A percentile compares a stretch with the other conserved stretches of the same genome.
Evolutionary conservation across 1,140 invertebrate species (phyloP).

Genomic region (Microplitis demolitor): DNA sequence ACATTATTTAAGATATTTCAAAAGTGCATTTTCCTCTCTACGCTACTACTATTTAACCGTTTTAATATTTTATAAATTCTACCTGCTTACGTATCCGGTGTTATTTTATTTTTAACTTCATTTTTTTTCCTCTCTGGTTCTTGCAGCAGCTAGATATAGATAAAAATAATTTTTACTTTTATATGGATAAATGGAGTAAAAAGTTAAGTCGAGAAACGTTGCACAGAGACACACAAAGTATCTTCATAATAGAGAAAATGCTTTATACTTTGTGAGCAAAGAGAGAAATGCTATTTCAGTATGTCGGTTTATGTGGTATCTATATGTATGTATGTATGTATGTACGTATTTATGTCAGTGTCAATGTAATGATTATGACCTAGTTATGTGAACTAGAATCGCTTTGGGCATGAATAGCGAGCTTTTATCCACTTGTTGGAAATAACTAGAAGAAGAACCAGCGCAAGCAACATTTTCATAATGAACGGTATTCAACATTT

Average conservation of each 20-base stretch:
- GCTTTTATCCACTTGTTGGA: constrained; percentile 46
- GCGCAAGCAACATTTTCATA: constrained; percentile 26
- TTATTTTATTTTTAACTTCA: not conserved
- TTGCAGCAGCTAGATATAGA: not conserved
- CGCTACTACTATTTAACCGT: not conserved
- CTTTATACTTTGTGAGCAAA: not conserved
- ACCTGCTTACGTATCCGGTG: too few species aligned
- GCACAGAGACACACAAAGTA: not conserved
- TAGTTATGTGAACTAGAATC: constrained; percentile 45
- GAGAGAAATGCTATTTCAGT: not conserved
- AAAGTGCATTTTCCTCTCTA: not conserved
- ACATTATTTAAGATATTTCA: not conserved
- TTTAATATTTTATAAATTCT: not conserved
- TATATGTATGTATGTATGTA: not conserved
- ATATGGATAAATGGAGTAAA: not conserved
- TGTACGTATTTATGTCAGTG: not conserved
- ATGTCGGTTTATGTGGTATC: not conserved
- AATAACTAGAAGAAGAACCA: constrained; percentile 15
- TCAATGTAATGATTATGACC: constrained; percentile 53
- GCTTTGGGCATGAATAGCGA: constrained; percentile 33
- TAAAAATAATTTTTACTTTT: not conserved
- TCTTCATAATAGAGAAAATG: not conserved
- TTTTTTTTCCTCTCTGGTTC: not conserved
- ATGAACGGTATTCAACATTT: constrained; percentile 16
- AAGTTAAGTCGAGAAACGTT: not conserved